phyloP scores from a whole-genome alignment of 2,113 vertebrate species.

The Cebidichthys violaceus region DNA sequence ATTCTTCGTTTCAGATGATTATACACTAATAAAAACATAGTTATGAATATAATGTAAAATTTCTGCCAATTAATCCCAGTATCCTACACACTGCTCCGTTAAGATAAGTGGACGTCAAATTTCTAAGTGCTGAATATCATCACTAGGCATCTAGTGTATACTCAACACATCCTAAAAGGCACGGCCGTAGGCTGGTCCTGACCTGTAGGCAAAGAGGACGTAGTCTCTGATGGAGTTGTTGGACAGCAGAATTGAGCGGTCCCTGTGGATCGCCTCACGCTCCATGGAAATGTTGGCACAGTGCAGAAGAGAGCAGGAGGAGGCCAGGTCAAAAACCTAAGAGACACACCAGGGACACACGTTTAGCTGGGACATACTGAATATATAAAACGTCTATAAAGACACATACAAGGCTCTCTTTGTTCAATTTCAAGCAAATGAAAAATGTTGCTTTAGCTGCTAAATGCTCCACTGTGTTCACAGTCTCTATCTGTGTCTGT shows the following conservation, averaged over 20 bases:
- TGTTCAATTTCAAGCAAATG: background rate
- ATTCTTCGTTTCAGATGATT: too few relatives aligned
- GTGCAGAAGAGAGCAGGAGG: constrained; percentile 73
- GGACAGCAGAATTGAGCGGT: constrained; percentile 74
- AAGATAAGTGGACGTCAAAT: background rate
- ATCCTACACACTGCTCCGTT: background rate
- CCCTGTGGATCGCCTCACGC: constrained; percentile 64
- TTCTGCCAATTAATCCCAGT: too few relatives aligned
- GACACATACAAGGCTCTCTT: background rate
- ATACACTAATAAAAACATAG: too few relatives aligned
- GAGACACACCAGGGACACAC: background rate
- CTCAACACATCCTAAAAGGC: background rate
- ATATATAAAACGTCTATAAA: background rate
- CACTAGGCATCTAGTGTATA: background rate
- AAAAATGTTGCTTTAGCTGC: background rate
- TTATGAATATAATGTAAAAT: too few relatives aligned
- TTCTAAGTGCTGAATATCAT: background rate
- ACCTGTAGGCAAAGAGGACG: constrained; percentile 79
- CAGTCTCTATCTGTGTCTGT: background rate
- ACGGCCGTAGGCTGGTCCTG: too few relatives aligned
- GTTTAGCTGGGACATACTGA: background rate
- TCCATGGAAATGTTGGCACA: constrained; percentile 71
- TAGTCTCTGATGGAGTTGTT: constrained; percentile 74
- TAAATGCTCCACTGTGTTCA: background rate
- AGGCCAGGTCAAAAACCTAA: constrained; percentile 77